Evolutionary conservation across 2,113 vertebrate genomes (phyloP), one percentile per base, ranked within the genome.

Genomic region (Motacilla tschutschensis): DNA sequence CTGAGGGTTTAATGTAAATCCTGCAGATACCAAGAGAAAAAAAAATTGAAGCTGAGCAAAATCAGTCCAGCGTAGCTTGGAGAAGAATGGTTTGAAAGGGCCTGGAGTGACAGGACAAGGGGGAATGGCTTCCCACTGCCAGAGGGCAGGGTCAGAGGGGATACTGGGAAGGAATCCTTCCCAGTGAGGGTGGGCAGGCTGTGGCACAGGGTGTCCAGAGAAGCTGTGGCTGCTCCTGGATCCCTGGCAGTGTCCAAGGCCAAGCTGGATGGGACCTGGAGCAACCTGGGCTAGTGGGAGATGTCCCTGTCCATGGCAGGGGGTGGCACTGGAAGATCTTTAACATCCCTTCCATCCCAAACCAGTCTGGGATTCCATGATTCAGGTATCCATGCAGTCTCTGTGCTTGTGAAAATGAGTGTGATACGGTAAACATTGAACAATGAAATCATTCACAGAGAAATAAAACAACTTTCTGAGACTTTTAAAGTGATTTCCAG

Each of bases 251-350:
- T 62, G 72, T 2, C 82, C 72, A 4, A 41, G 28, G 40, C 25
- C 41, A 31, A 72, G 25, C 0, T 62, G 71, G 62, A 59, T 0
- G 0, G 24, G 53, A n/a, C 18, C 59, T 19, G 47, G 63, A 76
- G 17, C 33, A 17, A 0, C 3, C 35, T 47, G 48, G 41, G 40
- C 0, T 0, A 1, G 20, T 55, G 41, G 35, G 0, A 77, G 3
- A 1, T 55, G 64, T 43, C 64, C 21, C 35, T 77, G 41, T 5
- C 41, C 50, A 11, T 16, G 40, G 35, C 35, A 43, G 35, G 14
- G 5, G 6, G 10, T 54, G 35, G 6, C 0, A 36, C 4, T 12
- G 33, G 21, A 13, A 3, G 41, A 0, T 0, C 4, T 43, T 48
- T 28, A 0, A 7, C 0, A 1, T 26, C 36, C 0, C 1, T 63